Base-by-base conservation (phyloP, 1,140 invertebrate species). In the Zaprionus africanus region DNA sequence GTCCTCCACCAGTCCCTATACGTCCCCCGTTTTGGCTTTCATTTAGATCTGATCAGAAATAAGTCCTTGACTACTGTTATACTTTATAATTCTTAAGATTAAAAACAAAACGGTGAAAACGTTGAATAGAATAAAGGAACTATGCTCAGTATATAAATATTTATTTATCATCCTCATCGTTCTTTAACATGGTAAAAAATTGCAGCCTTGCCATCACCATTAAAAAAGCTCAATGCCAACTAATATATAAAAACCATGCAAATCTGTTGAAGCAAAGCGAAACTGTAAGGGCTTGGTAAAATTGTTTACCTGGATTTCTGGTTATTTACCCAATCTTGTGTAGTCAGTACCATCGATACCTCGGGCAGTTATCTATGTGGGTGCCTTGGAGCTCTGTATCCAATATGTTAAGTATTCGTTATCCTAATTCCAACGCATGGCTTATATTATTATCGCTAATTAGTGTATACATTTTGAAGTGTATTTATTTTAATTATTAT, bases 361-460 rank as follows among this genome's bases (percentile, higher is more conserved):
- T 12, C 51, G 12, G 46, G 36, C 51, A 62, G 43, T n/a, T 60
- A 36, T 15, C 12, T 5, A 2, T 51, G 26, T 61, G 15, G 4
- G 12, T 71, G 51, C 28, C 31, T 26, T 57, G 6, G 6, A n/a
- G 49, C 59, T 70, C 26, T 70, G 59, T 64, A 56, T 34, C 38
- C 38, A 15, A 56, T 13, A 9, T 24, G 36, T n/a, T 5, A 59
- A 17, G 49, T 34, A 19, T 56, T 43, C 15, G 1, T 11, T 34
- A 71, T 19, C 68, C 66, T 78, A 72, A 79, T 70, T 54, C 67
- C 73, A 76, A 76, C 26, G 19, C 11, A 62, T 71, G 56, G 61
- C 66, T 53, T 66, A 74, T 19, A 41, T 38, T 1, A 46, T 26
- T 43, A 24, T 62, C 3, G 41, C 9, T 13, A 22, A 12, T 19